Base-by-base conservation (phyloP, 2,888 invertebrate species). In the Cartodere bifasciata region DNA sequence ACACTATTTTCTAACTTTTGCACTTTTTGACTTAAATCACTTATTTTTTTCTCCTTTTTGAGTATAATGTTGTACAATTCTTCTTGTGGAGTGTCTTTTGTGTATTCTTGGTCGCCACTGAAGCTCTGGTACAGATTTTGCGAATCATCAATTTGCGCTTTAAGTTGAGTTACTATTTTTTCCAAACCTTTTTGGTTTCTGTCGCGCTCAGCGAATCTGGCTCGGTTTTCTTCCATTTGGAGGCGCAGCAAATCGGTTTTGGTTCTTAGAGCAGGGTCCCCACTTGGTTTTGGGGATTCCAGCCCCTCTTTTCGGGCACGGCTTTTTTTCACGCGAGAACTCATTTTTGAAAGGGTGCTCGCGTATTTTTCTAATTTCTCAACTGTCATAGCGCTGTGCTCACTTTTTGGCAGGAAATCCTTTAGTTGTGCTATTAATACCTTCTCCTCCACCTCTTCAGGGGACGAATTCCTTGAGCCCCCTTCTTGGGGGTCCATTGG, bases 1-100 rank as follows among this genome's bases (percentile, higher is more conserved):
- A 88, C 71, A 37, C 69, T 70, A 5, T 74, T 72, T 58, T 87
- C 85, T 53, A 83, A 64, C 46, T 80, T 78, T 43, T 75, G 65
- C n/a, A 83, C 68, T 52, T 71, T 72, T 41, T 68, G 72, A 48
- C 69, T 67, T 35, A 86, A 62, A 47, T 83, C 77, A 20, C 67
- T 50, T 33, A 81, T 69, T 46, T 65, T 66, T 34, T 65, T 69
- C 48, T 78, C 78, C 46, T 75, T 75, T 36, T 66, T 67, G 10
- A 71, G 59, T 36, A 73, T 56, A 44, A 58, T 52, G 35, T 53
- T 55, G 38, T 56, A 56, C 14, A 62, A 38, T 41, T 62, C 60
- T 37, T 61, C 56, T 10, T 52, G 50, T 32, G 48, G 46, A 9
- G 50, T 50, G 36, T 49, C 50, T 35, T 50, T 47, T 30, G 42